phyloP scores from a whole-genome alignment of 2,797 vertebrate species.

The Garrulus glandarius region DNA sequence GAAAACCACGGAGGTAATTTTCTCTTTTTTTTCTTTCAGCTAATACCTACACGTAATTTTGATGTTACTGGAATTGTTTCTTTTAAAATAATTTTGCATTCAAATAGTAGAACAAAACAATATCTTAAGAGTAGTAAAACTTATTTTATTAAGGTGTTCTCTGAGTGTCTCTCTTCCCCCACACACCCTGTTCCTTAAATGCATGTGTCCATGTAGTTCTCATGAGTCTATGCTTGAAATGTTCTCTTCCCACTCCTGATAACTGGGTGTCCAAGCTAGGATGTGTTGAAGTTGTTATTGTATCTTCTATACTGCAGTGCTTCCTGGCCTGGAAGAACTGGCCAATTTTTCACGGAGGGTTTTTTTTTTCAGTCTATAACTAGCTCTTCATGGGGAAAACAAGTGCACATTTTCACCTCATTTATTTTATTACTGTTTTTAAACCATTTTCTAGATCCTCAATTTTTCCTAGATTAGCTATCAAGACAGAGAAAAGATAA shows the following conservation, averaged over 20 bases:
- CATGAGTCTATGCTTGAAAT: background rate
- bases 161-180: fast-evolving
- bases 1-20: slow-evolving; percentile 93
- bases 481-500: background rate
- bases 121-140: background rate
- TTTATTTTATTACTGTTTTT: background rate
- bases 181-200: background rate
- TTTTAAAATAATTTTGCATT: background rate
- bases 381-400: background rate
- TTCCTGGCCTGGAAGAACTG: background rate
- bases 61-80: background rate
- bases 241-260: background rate
- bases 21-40: background rate
- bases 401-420: background rate
- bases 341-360: background rate
- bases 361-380: background rate
- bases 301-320: background rate
- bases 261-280: background rate
- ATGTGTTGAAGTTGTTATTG: background rate
- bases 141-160: background rate
- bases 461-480: background rate
- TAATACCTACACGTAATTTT: background rate
- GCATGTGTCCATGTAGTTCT: background rate
- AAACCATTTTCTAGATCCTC: background rate
- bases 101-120: background rate